Percentiles rank a stretch among this genome's conserved stretches.
Evolutionary conservation across 2,113 vertebrate genomes (phyloP).

Genomic region (rat (Rattus norvegicus)): DNA sequence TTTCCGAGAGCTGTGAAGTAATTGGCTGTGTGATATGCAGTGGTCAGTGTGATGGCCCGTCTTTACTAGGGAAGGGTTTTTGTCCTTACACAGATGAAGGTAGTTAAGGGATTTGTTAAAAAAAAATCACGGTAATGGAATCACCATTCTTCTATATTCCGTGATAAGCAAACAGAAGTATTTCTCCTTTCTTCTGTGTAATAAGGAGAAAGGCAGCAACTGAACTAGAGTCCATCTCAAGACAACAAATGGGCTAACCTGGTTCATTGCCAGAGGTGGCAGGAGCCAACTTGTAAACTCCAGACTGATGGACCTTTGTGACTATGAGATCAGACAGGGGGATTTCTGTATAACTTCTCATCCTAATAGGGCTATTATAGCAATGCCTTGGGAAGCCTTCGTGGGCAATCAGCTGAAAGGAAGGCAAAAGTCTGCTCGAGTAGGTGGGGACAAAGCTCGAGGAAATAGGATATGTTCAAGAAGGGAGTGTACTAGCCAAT

Average conservation of each 20-base stretch:
- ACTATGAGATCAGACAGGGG: not conserved
- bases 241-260: not conserved
- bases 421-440: not conserved
- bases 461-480: not conserved
- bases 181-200: constrained; percentile 26
- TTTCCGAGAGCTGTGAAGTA: not conserved
- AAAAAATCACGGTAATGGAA: not conserved
- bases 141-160: constrained; percentile 9
- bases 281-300: not conserved
- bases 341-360: not conserved
- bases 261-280: not conserved
- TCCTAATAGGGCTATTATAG: not conserved
- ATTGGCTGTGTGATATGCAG: not conserved
- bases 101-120: not conserved
- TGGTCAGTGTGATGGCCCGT: not conserved
- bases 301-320: not conserved
- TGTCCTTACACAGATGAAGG: not conserved
- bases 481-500: not conserved
- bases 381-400: constrained; percentile 3
- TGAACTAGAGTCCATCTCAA: not conserved
- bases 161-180: not conserved
- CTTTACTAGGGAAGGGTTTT: not conserved
- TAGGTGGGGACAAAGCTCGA: not conserved
- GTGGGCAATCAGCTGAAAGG: not conserved
- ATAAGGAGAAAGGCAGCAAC: not conserved